Evolutionary conservation across 2,888 invertebrate species (phyloP), one percentile per base, ranked within the genome.

Genomic region (Pristionchus maxplancki): DNA sequence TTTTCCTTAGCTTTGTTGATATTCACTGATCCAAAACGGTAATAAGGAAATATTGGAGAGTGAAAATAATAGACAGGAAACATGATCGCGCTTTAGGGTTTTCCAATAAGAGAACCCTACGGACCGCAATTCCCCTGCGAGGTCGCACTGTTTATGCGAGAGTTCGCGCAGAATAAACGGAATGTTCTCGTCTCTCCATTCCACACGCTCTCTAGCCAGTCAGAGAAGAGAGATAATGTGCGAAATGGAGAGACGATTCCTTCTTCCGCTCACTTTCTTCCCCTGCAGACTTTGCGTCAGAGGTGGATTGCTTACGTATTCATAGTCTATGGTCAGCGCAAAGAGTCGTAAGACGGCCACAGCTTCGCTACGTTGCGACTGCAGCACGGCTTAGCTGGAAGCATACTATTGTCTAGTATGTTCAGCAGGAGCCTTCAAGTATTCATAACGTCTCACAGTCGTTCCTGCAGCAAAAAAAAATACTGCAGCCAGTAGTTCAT

Each of bases 91-190:
- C n/a, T n/a, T n/a, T n/a, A n/a, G n/a, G n/a, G n/a, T n/a, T n/a
- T n/a, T n/a, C n/a, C n/a, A n/a, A n/a, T n/a, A n/a, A n/a, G n/a
- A n/a, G n/a, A n/a, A n/a, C n/a, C n/a, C n/a, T n/a, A n/a, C n/a
- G n/a, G n/a, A n/a, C n/a, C n/a, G n/a, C n/a, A n/a, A n/a, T n/a
- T n/a, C n/a, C n/a, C n/a, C n/a, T n/a, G n/a, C n/a, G n/a, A n/a
- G n/a, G n/a, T 34, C 64, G 37, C 37, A 20, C 20, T 20, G 71
- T 71, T 71, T 71, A 71, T 20, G 37, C 37, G 37, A 71, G 31
- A 71, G 71, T 71, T 37, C 71, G 71, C 34, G 0, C 37, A 20
- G 71, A 37, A 71, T 71, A 71, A 71, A 71, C 71, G n/a, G n/a
- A n/a, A n/a, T n/a, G n/a, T n/a, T n/a, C n/a, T n/a, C n/a, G n/a